phyloP scores from a whole-genome alignment of 2,888 invertebrate genomes.

The Protula sp. region DNA sequence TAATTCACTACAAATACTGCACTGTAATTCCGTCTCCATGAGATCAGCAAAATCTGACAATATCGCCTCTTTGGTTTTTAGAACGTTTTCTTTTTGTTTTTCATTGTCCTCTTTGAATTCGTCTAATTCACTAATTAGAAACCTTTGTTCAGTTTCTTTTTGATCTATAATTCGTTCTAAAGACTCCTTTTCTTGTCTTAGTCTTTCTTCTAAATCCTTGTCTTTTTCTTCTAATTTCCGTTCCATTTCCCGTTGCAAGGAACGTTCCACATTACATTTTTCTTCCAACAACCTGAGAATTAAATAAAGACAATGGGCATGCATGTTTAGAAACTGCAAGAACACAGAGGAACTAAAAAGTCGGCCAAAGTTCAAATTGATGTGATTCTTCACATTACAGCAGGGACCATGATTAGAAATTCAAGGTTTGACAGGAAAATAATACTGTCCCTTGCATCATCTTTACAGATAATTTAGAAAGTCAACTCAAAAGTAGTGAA shows the following conservation, averaged over 20 bases:
- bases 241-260: constrained; percentile 57
- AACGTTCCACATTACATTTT: constrained; percentile 51
- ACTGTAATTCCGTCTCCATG: constrained; percentile 63
- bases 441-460: too few species aligned
- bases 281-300: constrained; percentile 51
- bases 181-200: constrained; percentile 8
- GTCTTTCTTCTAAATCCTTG: constrained; percentile 31
- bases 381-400: too few species aligned
- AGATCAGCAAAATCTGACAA: constrained; percentile 43
- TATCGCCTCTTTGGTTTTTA: constrained; percentile 37
- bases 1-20: constrained; percentile 71
- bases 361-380: too few species aligned
- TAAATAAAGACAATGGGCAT: too few species aligned
- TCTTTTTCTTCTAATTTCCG: constrained; percentile 58
- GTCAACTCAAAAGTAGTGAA: too few species aligned
- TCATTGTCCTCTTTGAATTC: constrained; percentile 36
- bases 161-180: constrained; percentile 29
- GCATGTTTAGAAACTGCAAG: too few species aligned
- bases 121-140: constrained; percentile 39
- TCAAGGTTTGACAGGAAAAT: too few species aligned
- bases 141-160: constrained; percentile 40
- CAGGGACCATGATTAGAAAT: too few species aligned
- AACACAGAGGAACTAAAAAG: too few species aligned
- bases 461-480: too few species aligned
- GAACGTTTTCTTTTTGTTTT: constrained; percentile 31